phyloP scores from a whole-genome alignment of 2,888 invertebrate species.

The Cephus sareptanus region DNA sequence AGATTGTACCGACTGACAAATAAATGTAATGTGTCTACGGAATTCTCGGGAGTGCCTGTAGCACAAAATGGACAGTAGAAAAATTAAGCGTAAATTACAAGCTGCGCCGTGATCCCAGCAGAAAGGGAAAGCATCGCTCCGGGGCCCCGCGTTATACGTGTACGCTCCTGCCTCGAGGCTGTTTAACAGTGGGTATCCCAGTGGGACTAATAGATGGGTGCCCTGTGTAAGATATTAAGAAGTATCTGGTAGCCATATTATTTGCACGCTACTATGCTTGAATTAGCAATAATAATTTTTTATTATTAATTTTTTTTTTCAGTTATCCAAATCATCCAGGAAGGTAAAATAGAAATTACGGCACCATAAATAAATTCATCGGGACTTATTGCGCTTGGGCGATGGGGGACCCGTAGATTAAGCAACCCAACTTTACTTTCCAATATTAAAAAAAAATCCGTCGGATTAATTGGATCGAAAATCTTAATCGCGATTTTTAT shows the following conservation, averaged over 20 bases:
- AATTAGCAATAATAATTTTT: neutral
- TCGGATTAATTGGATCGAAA: neutral
- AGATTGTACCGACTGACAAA: neutral
- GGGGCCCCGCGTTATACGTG: conserved; percentile 22
- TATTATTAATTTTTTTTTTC: neutral
- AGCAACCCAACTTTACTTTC: neutral
- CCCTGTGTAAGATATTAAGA: neutral
- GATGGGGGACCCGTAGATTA: neutral
- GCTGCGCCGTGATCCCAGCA: conserved; percentile 16
- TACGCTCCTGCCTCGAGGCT: conserved; percentile 23
- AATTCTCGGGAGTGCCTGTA: neutral
- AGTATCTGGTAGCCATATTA: neutral
- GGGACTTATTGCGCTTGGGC: neutral
- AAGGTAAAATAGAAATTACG: neutral
- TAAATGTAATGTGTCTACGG: neutral
- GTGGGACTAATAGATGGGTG: neutral
- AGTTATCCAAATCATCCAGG: neutral
- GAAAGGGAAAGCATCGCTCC: conserved; percentile 31
- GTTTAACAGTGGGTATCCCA: conserved; percentile 1
- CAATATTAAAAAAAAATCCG: neutral
- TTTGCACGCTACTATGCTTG: neutral
- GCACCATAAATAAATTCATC: neutral
- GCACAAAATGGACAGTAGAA: conserved; percentile 11
- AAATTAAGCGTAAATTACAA: conserved; percentile 29
- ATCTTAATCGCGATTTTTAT: neutral